Evolutionary conservation across 2,888 invertebrate species (phyloP), one percentile per base, ranked within the genome.

Genomic region (Lasioglossum pauxillum): DNA sequence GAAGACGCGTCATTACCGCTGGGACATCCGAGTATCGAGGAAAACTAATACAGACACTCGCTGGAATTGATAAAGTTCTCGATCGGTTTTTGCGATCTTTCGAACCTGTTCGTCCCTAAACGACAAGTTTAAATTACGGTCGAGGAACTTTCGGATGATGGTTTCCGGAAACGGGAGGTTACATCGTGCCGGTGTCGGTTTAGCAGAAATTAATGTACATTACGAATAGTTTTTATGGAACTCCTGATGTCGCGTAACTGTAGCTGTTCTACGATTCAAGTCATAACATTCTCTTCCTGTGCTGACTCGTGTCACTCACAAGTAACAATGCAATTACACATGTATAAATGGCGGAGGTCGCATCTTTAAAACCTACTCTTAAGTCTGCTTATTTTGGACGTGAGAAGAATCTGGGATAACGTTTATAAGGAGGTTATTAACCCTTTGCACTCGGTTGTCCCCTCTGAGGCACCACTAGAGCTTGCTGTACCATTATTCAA

Each of bases 1-100:
- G 74, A 86, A 84, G 84, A 87, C 80, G 84, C 83, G 90, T 89
- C 88, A 85, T 91, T 91, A 91, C 84, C 88, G 85, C 57, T 79
- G 86, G 84, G 87, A 90, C 75, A 82, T 85, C 85, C 79, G 80
- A 82, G 79, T 38, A 80, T 77, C 71, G 83, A 64, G 75, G 74
- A 75, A 88, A 86, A 85, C 84, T 91, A 84, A 89, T 85, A 88
- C 82, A 84, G 83, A 87, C 81, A 72, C 82, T 86, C 82, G 67
- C 69, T 77, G 73, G 79, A 86, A 91, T 83, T 82, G 87, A 90
- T 87, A 87, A 82, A 89, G 86, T 82, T 90, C 84, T 60, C 71
- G 64, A 64, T 77, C 80, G 64, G 71, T 77, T 82, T 77, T 80
- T 81, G 46, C 84, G 60, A 72, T 41, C 44, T 31, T 71, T 46